Evolutionary conservation across 1,140 invertebrate species (phyloP).

Genomic region (Zaprionus lachaisei): DNA sequence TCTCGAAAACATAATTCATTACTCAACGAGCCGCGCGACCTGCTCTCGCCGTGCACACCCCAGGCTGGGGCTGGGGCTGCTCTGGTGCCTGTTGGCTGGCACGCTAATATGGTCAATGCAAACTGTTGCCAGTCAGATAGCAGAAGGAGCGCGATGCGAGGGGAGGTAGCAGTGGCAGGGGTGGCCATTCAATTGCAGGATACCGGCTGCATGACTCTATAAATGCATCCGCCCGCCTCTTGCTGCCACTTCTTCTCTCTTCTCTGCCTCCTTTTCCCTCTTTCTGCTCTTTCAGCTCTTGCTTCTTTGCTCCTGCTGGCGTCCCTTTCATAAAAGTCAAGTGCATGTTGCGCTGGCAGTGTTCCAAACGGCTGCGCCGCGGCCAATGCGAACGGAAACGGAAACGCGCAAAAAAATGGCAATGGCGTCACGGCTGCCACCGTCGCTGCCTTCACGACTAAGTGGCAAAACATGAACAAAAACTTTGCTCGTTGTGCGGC

Average conservation of each 20-base stretch:
- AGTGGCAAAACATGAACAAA: constrained; percentile 81
- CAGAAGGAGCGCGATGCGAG: not conserved
- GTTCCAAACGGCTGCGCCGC: constrained; percentile 63
- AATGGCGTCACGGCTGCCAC: constrained; percentile 13
- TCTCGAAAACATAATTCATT: constrained; percentile 55
- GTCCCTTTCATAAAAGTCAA: constrained; percentile 63
- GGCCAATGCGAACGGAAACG: constrained; percentile 63
- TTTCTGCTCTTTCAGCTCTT: not conserved
- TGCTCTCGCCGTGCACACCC: not conserved
- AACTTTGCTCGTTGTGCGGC: constrained; percentile 75
- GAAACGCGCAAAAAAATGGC: constrained; percentile 70
- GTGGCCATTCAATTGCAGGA: constrained; percentile 69
- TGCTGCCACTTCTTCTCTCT: constrained; percentile 2
- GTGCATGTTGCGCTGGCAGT: constrained; percentile 63
- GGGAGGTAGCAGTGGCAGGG: not conserved
- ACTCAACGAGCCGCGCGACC: constrained; percentile 51
- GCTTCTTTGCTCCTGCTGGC: constrained; percentile 6
- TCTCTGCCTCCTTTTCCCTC: no score
- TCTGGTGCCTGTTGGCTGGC: constrained; percentile 21
- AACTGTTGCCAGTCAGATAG: constrained; percentile 69
- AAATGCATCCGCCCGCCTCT: constrained; percentile 57
- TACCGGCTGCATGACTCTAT: constrained; percentile 73
- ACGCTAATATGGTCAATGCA: constrained; percentile 79
- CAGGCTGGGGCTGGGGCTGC: not conserved
- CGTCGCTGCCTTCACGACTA: constrained; percentile 44